Evolutionary conservation across 2,888 invertebrate species (phyloP), one percentile per base, ranked within the genome.

Genomic region (Exocentrus adspersus): DNA sequence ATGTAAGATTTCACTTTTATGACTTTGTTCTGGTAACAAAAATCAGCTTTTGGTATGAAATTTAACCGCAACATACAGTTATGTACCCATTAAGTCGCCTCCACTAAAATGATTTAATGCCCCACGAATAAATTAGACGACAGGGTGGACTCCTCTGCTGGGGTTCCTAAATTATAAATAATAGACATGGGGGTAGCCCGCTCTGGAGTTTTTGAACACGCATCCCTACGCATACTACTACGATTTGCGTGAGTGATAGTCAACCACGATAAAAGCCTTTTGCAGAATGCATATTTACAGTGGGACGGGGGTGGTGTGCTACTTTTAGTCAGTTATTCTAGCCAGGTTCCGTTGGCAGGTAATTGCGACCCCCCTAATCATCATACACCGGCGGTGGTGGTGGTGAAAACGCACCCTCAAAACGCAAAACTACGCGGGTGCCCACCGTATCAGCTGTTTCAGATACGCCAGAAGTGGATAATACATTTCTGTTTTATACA

Each of bases 161-260:
- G 57, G 57, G 46, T 12, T 57, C 14, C 12, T 57, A 60, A 43
- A 52, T 67, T 70, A 68, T 72, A 71, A 72, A 72, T 72, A 72
- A 72, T 71, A 72, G 71, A 71, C 69, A 72, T 71, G 74, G 74
- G 70, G 73, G 72, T 72, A 72, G 73, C 72, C 58, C 65, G 64
- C 56, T 59, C 51, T 65, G n/a, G n/a, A 67, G 30, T 57, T 57
- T 68, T 69, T 68, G 63, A 60, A 63, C 71, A 72, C 73, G 73
- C 74, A 75, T 71, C 69, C 65, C 66, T 64, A 67, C 65, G 66
- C 46, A 45, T 17, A 7, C n/a, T 19, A 12, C 54, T 17, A 65
- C 67, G 72, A 73, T 75, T 75, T 67, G 73, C 75, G 75, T 75
- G 74, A 67, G 66, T 62, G 57, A 57, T 57, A 57, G 46, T 57